Conservation (phyloP, 1,140 invertebrate species). For the Bactericera cockerelli region DNA sequence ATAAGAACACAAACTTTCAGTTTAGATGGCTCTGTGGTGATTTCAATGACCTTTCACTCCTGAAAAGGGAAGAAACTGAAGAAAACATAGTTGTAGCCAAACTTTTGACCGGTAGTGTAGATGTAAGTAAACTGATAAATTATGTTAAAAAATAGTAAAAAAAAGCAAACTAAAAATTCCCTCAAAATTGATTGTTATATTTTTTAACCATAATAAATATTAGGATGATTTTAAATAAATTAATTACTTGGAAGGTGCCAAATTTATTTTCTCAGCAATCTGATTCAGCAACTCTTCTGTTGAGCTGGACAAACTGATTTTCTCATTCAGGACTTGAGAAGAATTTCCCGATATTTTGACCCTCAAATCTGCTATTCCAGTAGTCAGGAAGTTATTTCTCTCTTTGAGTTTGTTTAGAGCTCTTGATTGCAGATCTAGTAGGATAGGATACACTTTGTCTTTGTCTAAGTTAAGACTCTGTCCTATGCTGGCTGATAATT, state of each 20-base stretch:
- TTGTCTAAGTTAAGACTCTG: background rate
- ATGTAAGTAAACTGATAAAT: no score
- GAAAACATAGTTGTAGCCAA: no score
- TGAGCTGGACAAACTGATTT: conserved; percentile 32
- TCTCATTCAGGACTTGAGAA: conserved; percentile 30
- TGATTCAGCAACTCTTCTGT: conserved; percentile 38
- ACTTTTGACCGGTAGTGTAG: no score
- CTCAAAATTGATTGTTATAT: no score
- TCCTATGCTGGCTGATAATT: background rate
- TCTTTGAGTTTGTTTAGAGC: conserved; percentile 48
- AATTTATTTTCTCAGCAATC: conserved; percentile 34
- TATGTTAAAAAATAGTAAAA: no score
- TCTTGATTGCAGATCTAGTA: conserved; percentile 38
- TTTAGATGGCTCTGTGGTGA: no score
- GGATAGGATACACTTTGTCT: background rate
- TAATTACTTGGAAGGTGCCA: conserved; percentile 33
- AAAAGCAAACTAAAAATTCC: no score
- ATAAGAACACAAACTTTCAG: no score
- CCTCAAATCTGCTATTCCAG: conserved; percentile 44
- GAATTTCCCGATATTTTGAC: conserved; percentile 34
- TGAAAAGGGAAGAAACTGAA: no score
- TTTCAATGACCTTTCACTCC: no score
- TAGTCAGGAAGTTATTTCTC: conserved; percentile 40
- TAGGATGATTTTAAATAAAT: no score
- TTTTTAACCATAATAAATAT: no score